Percentiles rank a stretch among this genome's conserved stretches.
phyloP scores from a whole-genome alignment of 1,140 invertebrate species.

The Papilio xuthus region DNA sequence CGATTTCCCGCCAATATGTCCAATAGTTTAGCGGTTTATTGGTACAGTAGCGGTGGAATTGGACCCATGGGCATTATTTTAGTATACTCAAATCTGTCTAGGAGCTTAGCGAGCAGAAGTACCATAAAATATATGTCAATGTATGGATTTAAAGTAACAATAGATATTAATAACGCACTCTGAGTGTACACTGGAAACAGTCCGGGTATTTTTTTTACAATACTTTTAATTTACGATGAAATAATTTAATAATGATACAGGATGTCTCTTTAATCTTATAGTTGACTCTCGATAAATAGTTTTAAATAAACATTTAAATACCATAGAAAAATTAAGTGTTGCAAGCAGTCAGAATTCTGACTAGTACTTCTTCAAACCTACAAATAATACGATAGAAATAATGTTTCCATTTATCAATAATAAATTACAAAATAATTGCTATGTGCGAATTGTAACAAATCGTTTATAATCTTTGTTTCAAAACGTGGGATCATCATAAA shows the following conservation, averaged over 20 bases:
- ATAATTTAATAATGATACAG: no score
- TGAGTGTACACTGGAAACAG: background rate
- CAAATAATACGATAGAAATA: background rate
- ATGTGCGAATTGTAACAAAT: constrained; percentile 52
- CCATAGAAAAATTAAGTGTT: background rate
- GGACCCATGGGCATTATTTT: constrained; percentile 41
- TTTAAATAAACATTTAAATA: background rate
- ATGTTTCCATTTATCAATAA: background rate
- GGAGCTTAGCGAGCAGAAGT: background rate
- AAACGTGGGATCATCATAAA: constrained; percentile 67
- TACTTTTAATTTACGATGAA: no score
- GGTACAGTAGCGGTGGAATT: constrained; percentile 45
- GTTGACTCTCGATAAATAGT: no score
- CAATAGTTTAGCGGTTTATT: constrained; percentile 67
- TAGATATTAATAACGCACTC: background rate
- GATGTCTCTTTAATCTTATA: no score
- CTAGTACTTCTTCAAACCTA: background rate
- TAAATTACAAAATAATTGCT: constrained; percentile 41
- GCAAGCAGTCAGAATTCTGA: background rate
- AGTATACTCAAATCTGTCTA: constrained; percentile 17
- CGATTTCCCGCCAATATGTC: constrained; percentile 74
- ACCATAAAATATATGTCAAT: constrained; percentile 17
- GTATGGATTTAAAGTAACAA: background rate
- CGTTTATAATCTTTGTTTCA: constrained; percentile 54
- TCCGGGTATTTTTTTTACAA: no score